phyloP scores from a whole-genome alignment of 2,797 vertebrate genomes.

The Bradypus variegatus region DNA sequence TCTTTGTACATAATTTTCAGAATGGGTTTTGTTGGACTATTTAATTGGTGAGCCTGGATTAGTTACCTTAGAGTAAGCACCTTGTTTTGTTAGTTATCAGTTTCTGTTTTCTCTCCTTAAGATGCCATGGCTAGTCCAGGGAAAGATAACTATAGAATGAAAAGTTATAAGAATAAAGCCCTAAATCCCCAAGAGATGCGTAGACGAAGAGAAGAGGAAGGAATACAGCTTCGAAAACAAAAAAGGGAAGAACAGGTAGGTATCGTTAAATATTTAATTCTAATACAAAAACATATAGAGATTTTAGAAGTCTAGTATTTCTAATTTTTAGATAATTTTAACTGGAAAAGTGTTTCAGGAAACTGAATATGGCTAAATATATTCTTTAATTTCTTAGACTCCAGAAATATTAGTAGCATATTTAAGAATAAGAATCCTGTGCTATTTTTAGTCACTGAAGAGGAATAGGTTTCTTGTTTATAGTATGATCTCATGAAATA shows the following conservation, averaged over 20 bases:
- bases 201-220: slow-evolving; percentile 90
- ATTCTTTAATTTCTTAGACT: slow-evolving; percentile 18
- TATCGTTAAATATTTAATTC: slow-evolving; percentile 30
- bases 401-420: not conserved
- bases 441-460: not conserved
- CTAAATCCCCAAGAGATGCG: slow-evolving; percentile 94
- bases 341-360: slow-evolving; percentile 15
- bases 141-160: slow-evolving; percentile 90
- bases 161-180: slow-evolving; percentile 94
- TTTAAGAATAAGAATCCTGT: slow-evolving; percentile 4
- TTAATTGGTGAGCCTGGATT: not conserved
- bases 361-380: slow-evolving; percentile 22
- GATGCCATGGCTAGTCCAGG: slow-evolving; percentile 86
- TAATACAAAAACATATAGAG: not conserved
- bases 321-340: slow-evolving; percentile 19
- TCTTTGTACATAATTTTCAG: slow-evolving; percentile 28
- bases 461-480: not conserved
- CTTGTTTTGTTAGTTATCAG: not conserved
- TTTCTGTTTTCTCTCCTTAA: slow-evolving; percentile 56
- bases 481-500: not conserved
- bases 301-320: slow-evolving; percentile 16
- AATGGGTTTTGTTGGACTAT: not conserved
- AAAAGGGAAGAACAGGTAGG: slow-evolving; percentile 91
- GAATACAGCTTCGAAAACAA: slow-evolving; percentile 91
- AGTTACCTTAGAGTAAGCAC: not conserved